phyloP scores from a whole-genome alignment of 2,888 invertebrate species.

The Clivina fossor region DNA sequence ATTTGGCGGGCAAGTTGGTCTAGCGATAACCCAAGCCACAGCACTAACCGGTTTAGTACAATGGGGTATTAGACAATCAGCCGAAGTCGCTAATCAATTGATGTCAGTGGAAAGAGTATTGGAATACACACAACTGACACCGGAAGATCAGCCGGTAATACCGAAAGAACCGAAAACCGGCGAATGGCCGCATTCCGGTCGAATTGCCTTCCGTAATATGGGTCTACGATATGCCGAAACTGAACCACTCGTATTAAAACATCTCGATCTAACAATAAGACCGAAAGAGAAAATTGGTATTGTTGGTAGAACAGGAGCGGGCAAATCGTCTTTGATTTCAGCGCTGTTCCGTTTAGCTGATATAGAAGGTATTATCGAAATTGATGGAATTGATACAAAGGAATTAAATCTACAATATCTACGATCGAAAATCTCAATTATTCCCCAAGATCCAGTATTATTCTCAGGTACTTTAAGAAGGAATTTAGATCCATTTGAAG shows the following conservation, averaged over 20 bases:
- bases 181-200: constrained; percentile 72
- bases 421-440: constrained; percentile 59
- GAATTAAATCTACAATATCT: constrained; percentile 60
- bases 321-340: constrained; percentile 76
- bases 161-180: constrained; percentile 58
- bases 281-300: constrained; percentile 77
- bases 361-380: constrained; percentile 68
- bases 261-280: constrained; percentile 68
- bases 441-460: constrained; percentile 62
- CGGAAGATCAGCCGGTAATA: constrained; percentile 58
- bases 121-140: constrained; percentile 73
- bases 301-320: constrained; percentile 83
- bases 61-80: constrained; percentile 83
- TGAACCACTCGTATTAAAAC: constrained; percentile 68
- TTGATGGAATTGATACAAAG: constrained; percentile 68
- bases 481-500: constrained; percentile 75
- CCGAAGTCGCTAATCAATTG: constrained; percentile 76
- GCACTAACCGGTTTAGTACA: constrained; percentile 63
- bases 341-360: constrained; percentile 77
- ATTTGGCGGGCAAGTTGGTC: constrained; percentile 62
- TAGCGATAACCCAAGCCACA: constrained; percentile 67
- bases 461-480: constrained; percentile 73
- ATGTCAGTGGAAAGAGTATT: constrained; percentile 82
- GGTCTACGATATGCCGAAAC: constrained; percentile 67
- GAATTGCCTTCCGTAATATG: constrained; percentile 63